A percentile compares a stretch with the other conserved stretches of the same genome.
These are phyloP conservation scores for Thera obeliscata DNA, from an alignment of 2,888 invertebrate genomes.

Conservation along the genomic window DNA sequence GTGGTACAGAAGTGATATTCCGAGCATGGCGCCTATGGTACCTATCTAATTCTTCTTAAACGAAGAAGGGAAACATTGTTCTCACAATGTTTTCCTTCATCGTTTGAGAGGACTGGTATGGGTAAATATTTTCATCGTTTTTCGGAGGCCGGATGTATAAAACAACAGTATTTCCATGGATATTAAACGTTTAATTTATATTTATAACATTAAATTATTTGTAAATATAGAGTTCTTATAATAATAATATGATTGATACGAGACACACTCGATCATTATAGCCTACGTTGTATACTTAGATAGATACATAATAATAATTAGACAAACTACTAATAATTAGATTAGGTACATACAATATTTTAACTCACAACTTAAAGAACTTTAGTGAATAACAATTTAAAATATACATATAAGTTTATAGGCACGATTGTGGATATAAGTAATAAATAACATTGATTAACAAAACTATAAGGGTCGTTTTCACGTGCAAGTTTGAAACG, in stretches of 20 bases:
- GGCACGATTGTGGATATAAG: slow-evolving; percentile 77
- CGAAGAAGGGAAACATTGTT: too few species aligned
- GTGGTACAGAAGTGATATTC: too few species aligned
- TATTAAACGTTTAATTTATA: slow-evolving; percentile 83
- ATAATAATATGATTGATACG: slow-evolving; percentile 69
- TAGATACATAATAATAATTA: slow-evolving; percentile 68
- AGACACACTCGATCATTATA: slow-evolving; percentile 77
- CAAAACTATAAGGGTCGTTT: slow-evolving; percentile 62
- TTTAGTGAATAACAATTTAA: slow-evolving; percentile 76
- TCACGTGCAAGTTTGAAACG: slow-evolving; percentile 34
- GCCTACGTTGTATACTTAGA: slow-evolving; percentile 52
- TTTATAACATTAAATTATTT: slow-evolving; percentile 84
- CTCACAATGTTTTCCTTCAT: too few species aligned
- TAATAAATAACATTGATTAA: slow-evolving; percentile 75
- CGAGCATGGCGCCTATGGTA: too few species aligned
- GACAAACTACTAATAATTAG: slow-evolving; percentile 53
- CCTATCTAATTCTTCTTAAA: too few species aligned
- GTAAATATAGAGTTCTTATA: slow-evolving; percentile 84
- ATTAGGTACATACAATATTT: slow-evolving; percentile 61
- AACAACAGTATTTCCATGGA: slow-evolving; percentile 41
- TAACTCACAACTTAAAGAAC: slow-evolving; percentile 73
- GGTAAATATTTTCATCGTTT: too few species aligned
- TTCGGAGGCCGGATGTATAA: too few species aligned
- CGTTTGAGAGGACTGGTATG: too few species aligned
- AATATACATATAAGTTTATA: slow-evolving; percentile 62